Base-by-base conservation (phyloP, 2,113 vertebrate species). In the Pluvialis apricaria region DNA sequence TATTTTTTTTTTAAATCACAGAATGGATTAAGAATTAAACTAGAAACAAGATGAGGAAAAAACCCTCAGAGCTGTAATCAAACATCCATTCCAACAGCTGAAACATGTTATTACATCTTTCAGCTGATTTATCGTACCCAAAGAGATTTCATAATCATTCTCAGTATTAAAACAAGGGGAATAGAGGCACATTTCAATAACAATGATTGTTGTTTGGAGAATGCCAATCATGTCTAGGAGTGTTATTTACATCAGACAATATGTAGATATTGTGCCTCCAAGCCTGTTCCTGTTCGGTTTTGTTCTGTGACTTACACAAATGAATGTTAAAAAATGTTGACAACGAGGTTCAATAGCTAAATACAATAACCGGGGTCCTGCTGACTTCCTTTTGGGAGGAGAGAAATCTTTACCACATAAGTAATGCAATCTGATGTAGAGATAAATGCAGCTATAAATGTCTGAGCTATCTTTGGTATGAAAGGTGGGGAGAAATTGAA, bases 101-200 rank as follows among this genome's bases (percentile, higher is more conserved):
- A 97, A 97, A 96, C 95, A 95, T 96, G 94, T 96, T 98, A 97
- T 97, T 96, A 97, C 96, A 89, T 97, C 95, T 97, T 96, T 96
- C 94, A 95, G 97, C 97, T 98, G 97, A 98, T 98, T 98, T 97
- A 94, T 97, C 70, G 94, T 97, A 97, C 97, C 98, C 98, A 96
- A 94, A 84, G 97, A 97, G 97, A 97, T 97, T 98, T 98, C 95
- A 96, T 98, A 98, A 99, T 98, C 97, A 98, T 97, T 97, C 96
- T 98, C 94, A 92, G 96, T 97, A 97, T 97, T 98, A 98, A 98
- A 98, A 97, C 97, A 97, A 97, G 96, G 97, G 97, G 98, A 98
- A 98, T 98, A 98, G 97, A 98, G 98, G 98, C 97, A 97, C 97
- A 98, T 99, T 98, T 99, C 98, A 99, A 98, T 98, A 98, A 98